Evolutionary conservation across 2,113 vertebrate species (phyloP), one percentile per base, ranked within the genome.

Genomic region (Ceyx margarethae): DNA sequence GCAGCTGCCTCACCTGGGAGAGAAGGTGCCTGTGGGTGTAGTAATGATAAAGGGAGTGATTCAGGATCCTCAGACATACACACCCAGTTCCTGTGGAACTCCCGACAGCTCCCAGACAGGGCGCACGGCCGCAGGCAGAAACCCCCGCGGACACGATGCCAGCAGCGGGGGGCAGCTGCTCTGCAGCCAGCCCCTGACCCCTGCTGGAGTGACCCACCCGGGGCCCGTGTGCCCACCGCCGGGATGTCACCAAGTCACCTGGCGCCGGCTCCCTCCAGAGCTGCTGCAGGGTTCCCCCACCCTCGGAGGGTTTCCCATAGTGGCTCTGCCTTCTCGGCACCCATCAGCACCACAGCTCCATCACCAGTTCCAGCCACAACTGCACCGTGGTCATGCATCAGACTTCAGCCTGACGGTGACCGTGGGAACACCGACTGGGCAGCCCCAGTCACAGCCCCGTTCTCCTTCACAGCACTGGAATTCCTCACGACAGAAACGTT

Each of bases 31-130:
- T 12, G 65, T 96, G 97, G 97, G 97, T 56, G 95, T 93, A 93
- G 81, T 9, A 88, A 90, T 95, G 97, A 98, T 95, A 96, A 82
- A 97, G 97, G 95, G 80, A 91, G 87, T 98, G 98, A 97, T 98
- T 98, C 98, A 98, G 98, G 95, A 95, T 93, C 97, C 69, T 83
- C 89, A 95, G 97, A 96, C 65, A 89, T 75, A 85, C 98, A 97
- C 98, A 91, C 98, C 98, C 98, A 96, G 95, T 88, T 67, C 31
- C 54, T 11, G 54, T 76, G 8, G 3, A 82, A 51, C 94, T 86
- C 94, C 50, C 10, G 46, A 25, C 87, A 84, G 91, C 83, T 87
- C 71, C 84, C 28, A 81, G 95, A 89, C 94, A 21, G 85, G 90
- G 87, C 61, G 40, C 26, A 5, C 5, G 6, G 64, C 81, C 10